These are phyloP conservation scores for Lucilia sericata DNA, from an alignment of 1,140 invertebrate species.

Conservation along the genomic window DNA sequence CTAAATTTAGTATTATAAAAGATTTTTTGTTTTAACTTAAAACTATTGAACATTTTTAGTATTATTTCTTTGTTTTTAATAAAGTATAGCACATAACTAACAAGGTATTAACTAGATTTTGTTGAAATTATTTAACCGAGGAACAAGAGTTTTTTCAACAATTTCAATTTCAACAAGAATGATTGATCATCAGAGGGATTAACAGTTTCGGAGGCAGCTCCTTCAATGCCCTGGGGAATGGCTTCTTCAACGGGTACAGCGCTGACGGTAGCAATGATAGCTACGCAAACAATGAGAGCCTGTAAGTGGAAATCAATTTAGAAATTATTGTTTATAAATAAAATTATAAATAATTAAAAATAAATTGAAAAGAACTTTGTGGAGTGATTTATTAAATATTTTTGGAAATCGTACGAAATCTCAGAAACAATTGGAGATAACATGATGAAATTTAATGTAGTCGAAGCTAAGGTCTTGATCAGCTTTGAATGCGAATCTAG, in stretches of 20 bases:
- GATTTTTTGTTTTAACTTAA: background rate
- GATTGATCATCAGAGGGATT: constrained; percentile 61
- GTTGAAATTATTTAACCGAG: constrained; percentile 53
- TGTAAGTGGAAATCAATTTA: constrained; percentile 48
- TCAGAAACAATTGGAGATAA: too few species aligned
- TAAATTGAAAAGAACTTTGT: too few species aligned
- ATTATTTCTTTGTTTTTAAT: background rate
- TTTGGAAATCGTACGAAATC: too few species aligned
- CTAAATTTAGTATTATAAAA: background rate
- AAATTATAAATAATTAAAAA: too few species aligned
- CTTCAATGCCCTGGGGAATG: constrained; percentile 62
- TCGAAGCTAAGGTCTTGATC: too few species aligned
- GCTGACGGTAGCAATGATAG: constrained; percentile 56
- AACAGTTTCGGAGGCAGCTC: constrained; percentile 55
- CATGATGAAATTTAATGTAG: too few species aligned
- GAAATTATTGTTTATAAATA: background rate
- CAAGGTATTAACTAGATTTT: background rate
- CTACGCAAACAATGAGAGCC: constrained; percentile 60
- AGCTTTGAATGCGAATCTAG: too few species aligned
- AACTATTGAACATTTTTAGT: background rate
- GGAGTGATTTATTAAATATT: too few species aligned
- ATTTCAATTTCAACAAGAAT: constrained; percentile 59
- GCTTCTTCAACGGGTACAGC: constrained; percentile 63
- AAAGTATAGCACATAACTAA: background rate
- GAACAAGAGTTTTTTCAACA: constrained; percentile 63